Percentiles rank a stretch among this genome's conserved stretches.
Evolutionary conservation across 2,888 invertebrate species (phyloP).

Genomic region (Drosophila kanekoi): DNA sequence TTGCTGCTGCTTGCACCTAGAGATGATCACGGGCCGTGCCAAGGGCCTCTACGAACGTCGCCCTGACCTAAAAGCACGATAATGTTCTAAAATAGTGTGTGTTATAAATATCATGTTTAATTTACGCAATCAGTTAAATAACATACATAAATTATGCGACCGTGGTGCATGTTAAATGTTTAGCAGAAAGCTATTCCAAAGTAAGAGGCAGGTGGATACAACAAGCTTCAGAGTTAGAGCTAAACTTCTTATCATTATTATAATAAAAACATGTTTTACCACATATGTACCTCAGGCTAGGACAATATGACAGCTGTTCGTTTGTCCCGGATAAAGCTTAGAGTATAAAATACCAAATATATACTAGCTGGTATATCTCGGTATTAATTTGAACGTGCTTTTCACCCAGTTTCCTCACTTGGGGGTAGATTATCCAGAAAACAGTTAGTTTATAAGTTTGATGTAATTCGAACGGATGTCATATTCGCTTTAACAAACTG

Average conservation of each 20-base stretch:
- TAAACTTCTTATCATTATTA: too few relatives aligned
- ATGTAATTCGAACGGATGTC: too few relatives aligned
- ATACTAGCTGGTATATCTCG: too few relatives aligned
- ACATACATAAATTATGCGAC: not conserved
- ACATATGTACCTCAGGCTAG: too few relatives aligned
- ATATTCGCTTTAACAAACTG: too few relatives aligned
- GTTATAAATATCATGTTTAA: conserved; percentile 19
- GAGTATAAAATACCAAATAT: too few relatives aligned
- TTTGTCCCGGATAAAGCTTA: too few relatives aligned
- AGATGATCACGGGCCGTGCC: conserved; percentile 18
- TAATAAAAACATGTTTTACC: too few relatives aligned
- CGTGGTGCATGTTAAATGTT: not conserved
- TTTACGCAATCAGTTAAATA: not conserved
- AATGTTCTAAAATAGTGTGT: conserved; percentile 9
- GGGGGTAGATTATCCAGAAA: not conserved
- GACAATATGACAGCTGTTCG: too few relatives aligned
- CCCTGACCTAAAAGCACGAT: conserved; percentile 43
- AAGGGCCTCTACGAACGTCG: conserved; percentile 15
- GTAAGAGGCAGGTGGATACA: not conserved
- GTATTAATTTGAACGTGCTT: too few relatives aligned
- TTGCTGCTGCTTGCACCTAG: conserved; percentile 19
- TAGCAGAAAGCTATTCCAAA: not conserved
- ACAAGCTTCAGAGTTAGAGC: too few relatives aligned
- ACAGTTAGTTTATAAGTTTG: not conserved
- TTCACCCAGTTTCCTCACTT: not conserved